These are phyloP conservation scores for Tetragnatha montana DNA, from an alignment of 2,888 invertebrate species.

Conservation along the genomic window DNA sequence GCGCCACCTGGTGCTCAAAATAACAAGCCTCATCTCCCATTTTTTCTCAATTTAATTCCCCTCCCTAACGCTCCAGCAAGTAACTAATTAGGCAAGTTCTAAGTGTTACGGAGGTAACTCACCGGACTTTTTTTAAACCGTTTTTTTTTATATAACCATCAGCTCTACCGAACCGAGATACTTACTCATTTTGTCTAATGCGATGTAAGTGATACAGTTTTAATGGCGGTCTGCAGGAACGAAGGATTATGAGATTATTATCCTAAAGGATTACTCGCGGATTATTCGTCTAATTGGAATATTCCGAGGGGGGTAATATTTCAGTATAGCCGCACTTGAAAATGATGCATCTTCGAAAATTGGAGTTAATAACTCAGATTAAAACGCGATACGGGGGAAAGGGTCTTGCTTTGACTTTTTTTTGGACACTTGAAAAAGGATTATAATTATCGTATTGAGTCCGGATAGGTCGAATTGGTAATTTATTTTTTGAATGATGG, in stretches of 20 bases:
- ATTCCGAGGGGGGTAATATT: not conserved
- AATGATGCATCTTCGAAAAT: not conserved
- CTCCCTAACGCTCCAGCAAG: constrained; percentile 14
- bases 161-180: not conserved
- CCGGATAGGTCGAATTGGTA: not conserved
- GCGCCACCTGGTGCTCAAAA: constrained; percentile 42
- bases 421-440: not conserved
- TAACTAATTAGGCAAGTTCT: constrained; percentile 41
- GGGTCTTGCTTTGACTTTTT: not conserved
- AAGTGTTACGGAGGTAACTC: not conserved
- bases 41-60: constrained; percentile 10
- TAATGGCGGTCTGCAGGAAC: constrained; percentile 16
- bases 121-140: not conserved
- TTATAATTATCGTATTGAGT: not conserved
- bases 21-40: not conserved
- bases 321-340: not conserved
- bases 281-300: constrained; percentile 16
- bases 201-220: constrained; percentile 2
- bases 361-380: not conserved
- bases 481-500: too few species aligned
- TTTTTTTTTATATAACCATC: not conserved
- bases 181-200: not conserved
- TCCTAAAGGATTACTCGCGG: constrained; percentile 2
- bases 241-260: constrained; percentile 23
- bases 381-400: not conserved